Evolutionary conservation across 2,113 vertebrate genomes (phyloP), one percentile per base, ranked within the genome.

Genomic region (Furnarius figulus): DNA sequence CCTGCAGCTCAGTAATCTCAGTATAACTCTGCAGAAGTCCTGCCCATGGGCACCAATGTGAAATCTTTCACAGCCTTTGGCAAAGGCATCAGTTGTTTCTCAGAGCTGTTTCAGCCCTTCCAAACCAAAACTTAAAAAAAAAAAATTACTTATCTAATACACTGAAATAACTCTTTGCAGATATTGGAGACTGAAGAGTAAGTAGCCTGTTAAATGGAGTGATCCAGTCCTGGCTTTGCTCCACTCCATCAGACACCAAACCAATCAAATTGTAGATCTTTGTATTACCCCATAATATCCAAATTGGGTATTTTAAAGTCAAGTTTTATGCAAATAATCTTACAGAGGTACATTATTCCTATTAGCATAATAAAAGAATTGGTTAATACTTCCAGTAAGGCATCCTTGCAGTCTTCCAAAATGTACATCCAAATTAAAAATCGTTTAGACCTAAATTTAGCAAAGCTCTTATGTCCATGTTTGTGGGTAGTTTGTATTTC

Each of bases 281-380:
- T 56, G 27, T 44, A 3, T 82, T 24, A 8, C 18, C 8, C 22
- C 24, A 3, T 24, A 33, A 39, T 42, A 12, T 19, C 49, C 49
- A 62, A 95, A 87, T 62, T 12, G 12, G 24, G 17, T 31, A 14
- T 80, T 82, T 88, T 33, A 8, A 94, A 75, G 47, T 35, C 0
- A 3, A 75, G 5, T 93, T 92, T 92, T 49, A 27, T 61, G 56
- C 53, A 56, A 46, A 62, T 87, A 62, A 92, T 95, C 92, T 97
- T 96, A 83, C 89, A 96, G 95, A 96, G 94, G 93, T 97, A 76
- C 65, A 83, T 93, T 96, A 82, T 97, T 94, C 94, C 93, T 96
- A 93, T 96, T 93, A 10, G 68, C 8, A 10, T 83, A 23, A 21
- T 4, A 47, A n/a, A 58, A 12, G 40, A 71, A 67, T 75, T 78